These are phyloP conservation scores for Trinorchestia longiramus DNA, from an alignment of 1,140 invertebrate genomes.

Conservation along the genomic window DNA sequence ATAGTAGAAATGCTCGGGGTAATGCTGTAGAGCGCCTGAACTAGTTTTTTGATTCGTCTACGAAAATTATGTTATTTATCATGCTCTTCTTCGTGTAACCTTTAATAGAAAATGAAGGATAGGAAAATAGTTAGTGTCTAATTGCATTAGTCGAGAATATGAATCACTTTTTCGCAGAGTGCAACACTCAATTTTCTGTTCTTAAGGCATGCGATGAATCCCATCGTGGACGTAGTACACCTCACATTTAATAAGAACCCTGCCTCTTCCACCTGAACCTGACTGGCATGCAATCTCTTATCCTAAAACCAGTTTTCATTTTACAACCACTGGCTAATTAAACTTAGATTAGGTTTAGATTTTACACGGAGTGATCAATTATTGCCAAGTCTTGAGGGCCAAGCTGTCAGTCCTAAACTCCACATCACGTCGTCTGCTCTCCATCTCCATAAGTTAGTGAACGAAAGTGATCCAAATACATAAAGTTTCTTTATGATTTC, in stretches of 20 bases:
- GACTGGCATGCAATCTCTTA: background rate
- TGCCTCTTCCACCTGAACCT: background rate
- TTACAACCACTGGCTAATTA: background rate
- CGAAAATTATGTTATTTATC: background rate
- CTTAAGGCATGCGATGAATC: background rate
- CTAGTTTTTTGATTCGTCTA: background rate
- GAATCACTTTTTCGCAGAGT: background rate
- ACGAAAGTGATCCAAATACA: background rate
- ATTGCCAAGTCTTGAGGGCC: background rate
- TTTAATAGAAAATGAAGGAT: background rate
- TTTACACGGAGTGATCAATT: background rate
- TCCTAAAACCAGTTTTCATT: background rate
- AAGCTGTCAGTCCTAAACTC: background rate
- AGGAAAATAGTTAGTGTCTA: background rate
- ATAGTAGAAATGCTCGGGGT: background rate
- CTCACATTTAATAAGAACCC: background rate
- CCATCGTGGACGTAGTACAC: background rate
- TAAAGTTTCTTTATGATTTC: background rate
- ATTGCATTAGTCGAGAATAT: background rate
- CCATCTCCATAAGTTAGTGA: background rate
- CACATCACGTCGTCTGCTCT: background rate
- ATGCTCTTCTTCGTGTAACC: background rate
- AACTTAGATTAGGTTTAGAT: constrained; percentile 2
- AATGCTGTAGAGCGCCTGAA: background rate
- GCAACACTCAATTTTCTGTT: background rate